Percentiles rank a stretch among this genome's conserved stretches.
Conservation (phyloP, 2,113 vertebrate species). For the Psilopsiagon aurifrons region DNA sequence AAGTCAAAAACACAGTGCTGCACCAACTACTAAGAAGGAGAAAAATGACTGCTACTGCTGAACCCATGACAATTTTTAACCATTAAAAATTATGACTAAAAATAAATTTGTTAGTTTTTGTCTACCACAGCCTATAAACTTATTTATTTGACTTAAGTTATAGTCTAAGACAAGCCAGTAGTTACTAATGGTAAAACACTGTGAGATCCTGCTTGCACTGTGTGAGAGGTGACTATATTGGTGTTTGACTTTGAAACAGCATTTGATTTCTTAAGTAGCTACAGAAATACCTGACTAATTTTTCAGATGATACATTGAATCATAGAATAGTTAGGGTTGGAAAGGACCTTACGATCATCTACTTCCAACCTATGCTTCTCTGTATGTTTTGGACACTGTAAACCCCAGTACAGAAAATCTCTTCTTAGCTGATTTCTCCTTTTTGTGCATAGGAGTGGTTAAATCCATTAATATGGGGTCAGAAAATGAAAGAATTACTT, state of each 20-base stretch:
- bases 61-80: neutral
- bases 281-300: neutral
- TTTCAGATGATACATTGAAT: neutral
- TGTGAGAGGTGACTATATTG: neutral
- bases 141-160: neutral
- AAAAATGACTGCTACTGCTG: too few relatives aligned
- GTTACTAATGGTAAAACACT: neutral
- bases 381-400: neutral
- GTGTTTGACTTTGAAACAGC: constrained; percentile 4
- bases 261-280: neutral
- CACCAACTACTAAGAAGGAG: too few relatives aligned
- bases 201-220: neutral
- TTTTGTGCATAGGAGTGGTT: neutral
- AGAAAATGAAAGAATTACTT: constrained; percentile 52
- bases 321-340: too few relatives aligned
- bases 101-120: neutral
- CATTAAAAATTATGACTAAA: neutral
- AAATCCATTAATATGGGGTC: neutral
- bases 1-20: too few relatives aligned
- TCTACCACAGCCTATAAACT: neutral
- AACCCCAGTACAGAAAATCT: neutral
- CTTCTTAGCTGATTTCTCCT: neutral
- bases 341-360: too few relatives aligned
- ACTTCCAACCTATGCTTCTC: neutral
- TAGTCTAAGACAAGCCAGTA: neutral